Evolutionary conservation across 2,888 invertebrate species (phyloP), one percentile per base, ranked within the genome.

Genomic region (Epinotia bilunana): DNA sequence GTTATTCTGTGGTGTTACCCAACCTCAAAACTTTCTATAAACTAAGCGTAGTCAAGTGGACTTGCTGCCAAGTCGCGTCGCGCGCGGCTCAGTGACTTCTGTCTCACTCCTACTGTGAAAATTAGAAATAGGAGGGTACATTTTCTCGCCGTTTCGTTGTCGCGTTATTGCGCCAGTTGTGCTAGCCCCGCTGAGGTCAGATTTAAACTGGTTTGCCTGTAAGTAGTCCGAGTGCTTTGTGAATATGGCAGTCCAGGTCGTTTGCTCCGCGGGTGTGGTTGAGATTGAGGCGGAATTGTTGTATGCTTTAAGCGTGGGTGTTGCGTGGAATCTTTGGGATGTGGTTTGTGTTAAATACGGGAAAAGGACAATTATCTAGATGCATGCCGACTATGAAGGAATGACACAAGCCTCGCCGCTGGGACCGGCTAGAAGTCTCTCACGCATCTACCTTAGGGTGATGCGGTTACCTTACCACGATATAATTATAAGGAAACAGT

Each of bases 261-360:
- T 77, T 77, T 72, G 72, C 72, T 76, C 57, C 71, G 60, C 70
- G 71, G 79, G 84, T 80, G 84, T 79, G 78, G 83, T 81, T 72
- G 28, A 55, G 84, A 83, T 82, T 84, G 82, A 78, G 79, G 78
- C 79, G 72, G 76, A 70, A 65, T 72, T 58, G 69, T 53, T 76
- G 70, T 64, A 65, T 69, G 68, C 64, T 68, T 62, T 69, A 71
- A 53, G 53, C 60, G 60, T 70, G 69, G 69, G 74, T 73, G 33
- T 46, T 53, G 43, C 68, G 39, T 33, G 18, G 55, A 68, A 65
- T 58, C 60, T 60, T 58, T 65, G 60, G 64, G 65, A 64, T 68
- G 67, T 55, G 61, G 67, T 68, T 61, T 33, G 33, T 18, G 53
- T 53, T 53, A 61, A 61, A 55, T 60, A 18, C 67, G 23, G 69